Conservation (phyloP, 2,113 vertebrate genomes). For the Empidonax alnorum region DNA sequence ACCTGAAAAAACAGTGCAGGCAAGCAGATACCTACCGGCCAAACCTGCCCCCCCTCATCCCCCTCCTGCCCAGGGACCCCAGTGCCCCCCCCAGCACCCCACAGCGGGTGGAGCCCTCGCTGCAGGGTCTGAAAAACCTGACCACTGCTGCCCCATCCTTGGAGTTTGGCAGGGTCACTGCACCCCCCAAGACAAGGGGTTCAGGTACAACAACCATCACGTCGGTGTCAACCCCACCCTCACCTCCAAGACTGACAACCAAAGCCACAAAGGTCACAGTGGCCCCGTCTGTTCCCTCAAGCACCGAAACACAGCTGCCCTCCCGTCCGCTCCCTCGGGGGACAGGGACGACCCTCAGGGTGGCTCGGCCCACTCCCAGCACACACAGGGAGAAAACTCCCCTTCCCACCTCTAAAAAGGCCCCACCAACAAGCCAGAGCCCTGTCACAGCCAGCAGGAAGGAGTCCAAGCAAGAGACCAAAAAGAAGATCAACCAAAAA, state of each 20-base stretch:
- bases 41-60: constrained; percentile 79
- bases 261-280: constrained; percentile 13
- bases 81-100: constrained; percentile 49
- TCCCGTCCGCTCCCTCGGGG: not conserved
- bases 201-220: not conserved
- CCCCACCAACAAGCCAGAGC: constrained; percentile 7
- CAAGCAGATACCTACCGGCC: constrained; percentile 86
- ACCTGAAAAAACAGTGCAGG: constrained; percentile 94
- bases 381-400: not conserved
- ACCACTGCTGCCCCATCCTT: constrained; percentile 55
- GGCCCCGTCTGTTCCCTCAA: not conserved
- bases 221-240: not conserved
- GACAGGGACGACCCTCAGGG: not conserved
- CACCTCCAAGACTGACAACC: not conserved
- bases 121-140: constrained; percentile 71
- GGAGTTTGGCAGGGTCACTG: constrained; percentile 12
- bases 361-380: not conserved
- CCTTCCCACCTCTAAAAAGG: not conserved
- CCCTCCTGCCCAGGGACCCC: constrained; percentile 75
- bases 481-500: constrained; percentile 60
- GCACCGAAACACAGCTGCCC: not conserved
- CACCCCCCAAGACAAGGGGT: not conserved
- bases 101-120: not conserved
- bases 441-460: not conserved
- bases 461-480: constrained; percentile 39